phyloP scores from a whole-genome alignment of 2,888 invertebrate genomes.

The Drosophila mulleri region DNA sequence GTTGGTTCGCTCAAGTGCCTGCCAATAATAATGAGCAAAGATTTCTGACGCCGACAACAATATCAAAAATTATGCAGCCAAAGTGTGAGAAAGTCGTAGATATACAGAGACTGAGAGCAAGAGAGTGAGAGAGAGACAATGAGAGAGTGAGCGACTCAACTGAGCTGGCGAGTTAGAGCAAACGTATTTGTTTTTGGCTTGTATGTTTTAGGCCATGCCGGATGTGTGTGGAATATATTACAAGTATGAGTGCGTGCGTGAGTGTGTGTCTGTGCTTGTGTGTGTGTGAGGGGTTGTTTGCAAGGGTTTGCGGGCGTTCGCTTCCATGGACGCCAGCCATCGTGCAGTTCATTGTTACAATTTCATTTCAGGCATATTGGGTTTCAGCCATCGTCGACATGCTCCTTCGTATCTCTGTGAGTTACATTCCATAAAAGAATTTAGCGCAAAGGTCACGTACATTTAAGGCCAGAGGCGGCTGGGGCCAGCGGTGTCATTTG shows the following conservation, averaged over 20 bases:
- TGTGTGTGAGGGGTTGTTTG: conserved; percentile 31
- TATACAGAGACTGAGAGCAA: conserved; percentile 5
- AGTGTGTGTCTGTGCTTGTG: not conserved
- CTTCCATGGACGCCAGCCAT: conserved; percentile 27
- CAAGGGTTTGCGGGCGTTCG: conserved; percentile 33
- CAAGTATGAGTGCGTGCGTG: conserved; percentile 14
- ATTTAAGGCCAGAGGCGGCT: conserved; percentile 11
- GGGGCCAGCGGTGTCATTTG: conserved; percentile 8
- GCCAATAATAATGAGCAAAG: conserved; percentile 76
- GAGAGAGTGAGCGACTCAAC: conserved; percentile 12
- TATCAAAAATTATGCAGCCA: conserved; percentile 61
- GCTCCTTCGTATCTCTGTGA: conserved; percentile 30
- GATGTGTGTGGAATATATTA: conserved; percentile 40
- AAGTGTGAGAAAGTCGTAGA: conserved; percentile 19
- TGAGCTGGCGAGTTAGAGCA: conserved; percentile 33
- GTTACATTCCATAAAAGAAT: conserved; percentile 60
- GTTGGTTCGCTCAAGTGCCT: conserved; percentile 46
- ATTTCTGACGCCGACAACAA: conserved; percentile 69
- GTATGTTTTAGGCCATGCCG: conserved; percentile 48
- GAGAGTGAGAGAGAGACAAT: conserved; percentile 6
- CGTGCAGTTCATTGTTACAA: conserved; percentile 71
- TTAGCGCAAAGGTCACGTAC: conserved; percentile 76
- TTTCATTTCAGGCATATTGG: conserved; percentile 74
- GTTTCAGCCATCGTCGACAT: conserved; percentile 56
- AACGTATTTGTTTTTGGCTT: conserved; percentile 44